Base-by-base conservation (phyloP, 2,888 invertebrate genomes). In the Habroteleia sp. region DNA sequence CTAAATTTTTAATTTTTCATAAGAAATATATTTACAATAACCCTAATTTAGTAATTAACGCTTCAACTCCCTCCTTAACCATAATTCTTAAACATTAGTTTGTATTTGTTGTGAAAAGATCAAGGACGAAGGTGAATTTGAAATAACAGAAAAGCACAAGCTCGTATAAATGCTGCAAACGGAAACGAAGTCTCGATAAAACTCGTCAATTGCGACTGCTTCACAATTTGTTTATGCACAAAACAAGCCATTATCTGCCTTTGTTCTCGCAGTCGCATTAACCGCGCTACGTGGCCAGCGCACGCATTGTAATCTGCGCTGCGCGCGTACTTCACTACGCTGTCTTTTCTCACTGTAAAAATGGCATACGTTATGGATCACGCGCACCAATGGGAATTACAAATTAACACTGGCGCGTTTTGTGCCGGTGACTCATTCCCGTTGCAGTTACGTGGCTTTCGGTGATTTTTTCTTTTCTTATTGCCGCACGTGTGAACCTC, bases 141-240 rank as follows among this genome's bases (percentile, higher is more conserved):
- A n/a, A n/a, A n/a, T n/a, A n/a, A n/a, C n/a, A n/a, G n/a, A n/a
- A n/a, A n/a, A n/a, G n/a, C n/a, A n/a, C n/a, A n/a, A n/a, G n/a
- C 8, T 8, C 35, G 2, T 23, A 27, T 42, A 42, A 58, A 42
- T 39, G 52, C 54, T 23, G 17, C 33, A 25, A 66, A 48, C 29
- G 27, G 44, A 60, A 76, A 42, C 52, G 58, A 39, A 37, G 42
- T 56, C 58, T 68, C 39, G 56, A 52, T 54, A 63, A 73, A 76
- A 77, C 77, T 76, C 74, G 69, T 79, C 78, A 76, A 76, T 80
- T 81, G 41, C 42, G 52, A 69, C 41, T 81, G 78, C 77, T 79
- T 75, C 77, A 82, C 81, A 85, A 85, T 84, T 83, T 83, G 81
- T 81, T 83, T 81, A 69, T 80, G 77, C 80, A 80, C 80, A 81